phyloP scores from a whole-genome alignment of 2,797 vertebrate species.

The Brotogeris chrysoptera region DNA sequence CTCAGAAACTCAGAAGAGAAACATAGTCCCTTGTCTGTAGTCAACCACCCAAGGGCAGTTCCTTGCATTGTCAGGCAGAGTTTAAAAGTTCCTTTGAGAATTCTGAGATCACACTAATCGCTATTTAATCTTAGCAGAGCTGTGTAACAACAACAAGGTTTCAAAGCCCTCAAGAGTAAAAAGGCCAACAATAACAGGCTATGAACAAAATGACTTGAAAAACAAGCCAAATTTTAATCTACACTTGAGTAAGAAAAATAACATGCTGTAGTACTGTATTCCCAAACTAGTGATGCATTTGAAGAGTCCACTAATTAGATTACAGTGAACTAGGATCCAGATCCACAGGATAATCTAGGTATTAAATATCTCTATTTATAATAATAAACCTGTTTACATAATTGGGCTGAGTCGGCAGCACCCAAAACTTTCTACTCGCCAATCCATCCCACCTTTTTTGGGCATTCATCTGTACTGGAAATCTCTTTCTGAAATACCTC shows the following conservation, averaged over 20 bases:
- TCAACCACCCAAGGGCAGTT: not conserved
- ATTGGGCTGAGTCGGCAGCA: not conserved
- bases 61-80: not conserved
- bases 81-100: not conserved
- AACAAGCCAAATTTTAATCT: not conserved
- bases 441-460: not conserved
- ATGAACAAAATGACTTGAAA: not conserved
- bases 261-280: not conserved
- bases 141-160: not conserved
- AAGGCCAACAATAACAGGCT: not conserved
- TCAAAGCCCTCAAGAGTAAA: not conserved
- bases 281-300: not conserved
- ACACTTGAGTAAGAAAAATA: not conserved
- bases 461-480: not conserved
- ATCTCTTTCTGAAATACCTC: not conserved
- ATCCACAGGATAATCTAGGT: not conserved
- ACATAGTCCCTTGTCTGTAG: not conserved
- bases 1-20: not conserved
- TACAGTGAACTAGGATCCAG: not conserved
- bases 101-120: not conserved
- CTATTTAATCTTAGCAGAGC: not conserved
- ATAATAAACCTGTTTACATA: not conserved
- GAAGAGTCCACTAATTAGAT: not conserved
- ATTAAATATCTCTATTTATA: not conserved
- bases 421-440: not conserved